These are phyloP conservation scores for Hetaerina titia DNA, from an alignment of 2,888 invertebrate genomes.

Conservation along the genomic window DNA sequence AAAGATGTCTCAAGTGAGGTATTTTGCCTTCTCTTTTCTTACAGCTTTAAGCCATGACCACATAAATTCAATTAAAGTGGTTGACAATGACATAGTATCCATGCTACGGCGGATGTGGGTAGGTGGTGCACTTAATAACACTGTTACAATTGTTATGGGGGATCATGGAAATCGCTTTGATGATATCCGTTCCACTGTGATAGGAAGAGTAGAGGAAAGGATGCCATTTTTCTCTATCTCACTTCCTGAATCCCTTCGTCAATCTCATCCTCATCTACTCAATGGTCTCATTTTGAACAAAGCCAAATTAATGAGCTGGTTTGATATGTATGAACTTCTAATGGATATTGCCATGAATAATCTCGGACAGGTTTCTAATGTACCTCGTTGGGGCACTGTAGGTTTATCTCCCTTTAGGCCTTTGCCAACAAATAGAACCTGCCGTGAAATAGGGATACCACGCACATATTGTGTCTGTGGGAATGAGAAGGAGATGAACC, in stretches of 20 bases:
- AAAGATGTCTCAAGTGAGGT: conserved; percentile 73
- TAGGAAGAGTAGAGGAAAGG: conserved; percentile 77
- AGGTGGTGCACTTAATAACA: conserved; percentile 71
- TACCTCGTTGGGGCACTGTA: conserved; percentile 62
- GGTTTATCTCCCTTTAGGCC: conserved; percentile 73
- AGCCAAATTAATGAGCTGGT: conserved; percentile 75
- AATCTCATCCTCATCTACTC: conserved; percentile 73
- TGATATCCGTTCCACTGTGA: conserved; percentile 75
- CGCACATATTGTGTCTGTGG: conserved; percentile 76
- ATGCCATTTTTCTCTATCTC: conserved; percentile 76
- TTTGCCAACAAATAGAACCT: conserved; percentile 75
- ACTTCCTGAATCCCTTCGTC: conserved; percentile 75
- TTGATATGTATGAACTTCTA: conserved; percentile 76
- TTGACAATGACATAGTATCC: conserved; percentile 74
- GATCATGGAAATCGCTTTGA: conserved; percentile 77
- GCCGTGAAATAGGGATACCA: conserved; percentile 75
- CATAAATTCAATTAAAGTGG: conserved; percentile 75
- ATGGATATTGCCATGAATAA: conserved; percentile 73
- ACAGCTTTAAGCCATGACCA: conserved; percentile 76
- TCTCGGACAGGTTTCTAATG: conserved; percentile 42
- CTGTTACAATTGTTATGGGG: conserved; percentile 74
- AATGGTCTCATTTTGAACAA: conserved; percentile 74
- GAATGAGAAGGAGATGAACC: conserved; percentile 71
- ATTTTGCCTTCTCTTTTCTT: conserved; percentile 73
- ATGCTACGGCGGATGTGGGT: conserved; percentile 74